These are phyloP conservation scores for Morbakka virulenta DNA, from an alignment of 30 jellyfish, hydroid and myxozoan genomes.

Conservation along the genomic window DNA sequence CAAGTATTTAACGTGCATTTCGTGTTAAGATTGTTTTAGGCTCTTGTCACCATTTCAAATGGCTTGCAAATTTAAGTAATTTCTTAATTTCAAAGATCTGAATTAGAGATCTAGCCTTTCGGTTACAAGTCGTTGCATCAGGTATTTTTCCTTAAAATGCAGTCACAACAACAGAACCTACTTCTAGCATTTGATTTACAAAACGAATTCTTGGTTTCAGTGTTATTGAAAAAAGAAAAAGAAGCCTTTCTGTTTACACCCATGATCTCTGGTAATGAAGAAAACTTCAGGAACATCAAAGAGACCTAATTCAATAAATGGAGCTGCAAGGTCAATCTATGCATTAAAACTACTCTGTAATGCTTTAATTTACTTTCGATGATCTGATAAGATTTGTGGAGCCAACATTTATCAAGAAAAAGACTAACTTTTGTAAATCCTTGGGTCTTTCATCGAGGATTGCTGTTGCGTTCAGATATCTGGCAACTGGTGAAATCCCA, in stretches of 20 bases:
- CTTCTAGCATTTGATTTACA: slow-evolving; percentile 24
- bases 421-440: slow-evolving; percentile 8
- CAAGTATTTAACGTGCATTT: too few relatives aligned
- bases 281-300: slow-evolving; percentile 11
- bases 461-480: slow-evolving; percentile 23
- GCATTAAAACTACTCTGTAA: slow-evolving; percentile 5
- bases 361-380: slow-evolving; percentile 29
- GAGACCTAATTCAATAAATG: slow-evolving; percentile 20
- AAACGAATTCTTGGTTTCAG: slow-evolving; percentile 9
- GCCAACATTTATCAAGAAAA: background rate
- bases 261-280: slow-evolving; percentile 14
- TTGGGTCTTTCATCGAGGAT: slow-evolving; percentile 10
- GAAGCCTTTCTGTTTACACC: background rate
- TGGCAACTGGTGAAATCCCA: slow-evolving; percentile 48
- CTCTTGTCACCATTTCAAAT: too few relatives aligned
- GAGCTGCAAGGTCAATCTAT: slow-evolving; percentile 19
- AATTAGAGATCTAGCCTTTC: too few relatives aligned
- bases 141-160: background rate
- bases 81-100: too few relatives aligned
- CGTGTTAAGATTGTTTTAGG: too few relatives aligned
- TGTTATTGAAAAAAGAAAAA: background rate
- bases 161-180: background rate
- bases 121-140: slow-evolving; percentile 2
- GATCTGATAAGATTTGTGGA: slow-evolving; percentile 8
- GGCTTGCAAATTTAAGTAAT: too few relatives aligned